Base-by-base conservation (phyloP, 2,113 vertebrate genomes). In the Chaenogobius annularis region DNA sequence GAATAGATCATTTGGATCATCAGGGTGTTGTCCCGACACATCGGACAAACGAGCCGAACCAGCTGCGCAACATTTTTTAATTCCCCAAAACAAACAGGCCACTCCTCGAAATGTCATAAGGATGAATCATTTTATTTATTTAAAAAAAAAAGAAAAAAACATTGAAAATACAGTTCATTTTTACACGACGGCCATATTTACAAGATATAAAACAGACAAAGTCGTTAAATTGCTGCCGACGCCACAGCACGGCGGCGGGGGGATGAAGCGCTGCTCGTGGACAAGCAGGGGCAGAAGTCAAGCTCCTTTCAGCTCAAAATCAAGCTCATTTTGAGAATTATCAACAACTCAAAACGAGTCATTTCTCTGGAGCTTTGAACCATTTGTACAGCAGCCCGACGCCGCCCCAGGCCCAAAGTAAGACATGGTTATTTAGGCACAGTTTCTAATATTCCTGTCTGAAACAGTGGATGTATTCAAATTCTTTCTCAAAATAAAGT, bases 151-250 rank as follows among this genome's bases (percentile, higher is more conserved):
- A 50, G 80, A 80, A 78, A 85, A 81, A 80, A 78, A 85, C 70
- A 70, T 19, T 68, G 69, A 87, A 86, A 90, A 89, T 87, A 87
- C 88, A 89, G 79, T 64, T 88, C 2, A 10, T 84, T 85, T 88
- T 79, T 81, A 93, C 82, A 90, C 59, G 68, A 82, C 70, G 70
- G 82, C 43, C 26, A 85, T 91, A 92, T 92, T 85, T 92, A 93
- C 93, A 92, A 72, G 66, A 79, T 87, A 87, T 67, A 90, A 88
- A 91, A 90, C 70, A 68, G 58, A 77, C 56, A 74, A 77, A 70
- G 72, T 68, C 75, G 59, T 66, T 77, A 14, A 26, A 68, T n/a
- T 67, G 65, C 20, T 68, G 55, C 70, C 64, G 19, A 73, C 48
- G 67, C 64, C n/a, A 54, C 52, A 72, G 58, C 54, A 58, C n/a